Evolutionary conservation across 1,140 invertebrate genomes (phyloP), one percentile per base, ranked within the genome.

Genomic region (Cepaea nemoralis): DNA sequence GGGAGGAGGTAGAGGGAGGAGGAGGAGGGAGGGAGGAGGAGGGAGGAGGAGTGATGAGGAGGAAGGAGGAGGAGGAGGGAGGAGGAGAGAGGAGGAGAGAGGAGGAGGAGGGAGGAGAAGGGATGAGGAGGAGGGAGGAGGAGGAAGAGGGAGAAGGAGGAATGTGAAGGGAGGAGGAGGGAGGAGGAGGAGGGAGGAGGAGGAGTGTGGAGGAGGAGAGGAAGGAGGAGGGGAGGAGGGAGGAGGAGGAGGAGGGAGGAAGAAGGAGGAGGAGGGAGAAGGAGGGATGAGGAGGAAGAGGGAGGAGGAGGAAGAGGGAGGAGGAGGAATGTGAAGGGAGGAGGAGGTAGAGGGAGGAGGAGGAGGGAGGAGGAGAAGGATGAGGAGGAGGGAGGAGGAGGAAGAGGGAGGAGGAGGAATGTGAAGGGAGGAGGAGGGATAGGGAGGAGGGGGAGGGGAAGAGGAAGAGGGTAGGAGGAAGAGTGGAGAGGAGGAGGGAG

Each of bases 301-400:
- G n/a, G 50, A 55, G 50, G n/a, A 31, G 33, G 67, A 69, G 67
- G 33, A 31, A 69, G 67, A 69, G n/a, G n/a, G n/a, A n/a, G n/a
- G n/a, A n/a, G n/a, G n/a, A n/a, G n/a, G n/a, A n/a, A n/a, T n/a
- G n/a, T n/a, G n/a, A n/a, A n/a, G n/a, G n/a, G n/a, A n/a, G n/a
- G n/a, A n/a, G n/a, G n/a, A n/a, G n/a, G n/a, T 10, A 73, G 70
- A 73, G 70, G 37, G 14, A 73, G 33, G 8, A 35, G 35, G 33
- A 73, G 70, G 35, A 35, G 8, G 33, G 35, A 35, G 8, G 45
- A 48, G 8, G 8, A 48, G 45, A 48, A n/a, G n/a, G n/a, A n/a
- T n/a, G n/a, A n/a, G n/a, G n/a, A n/a, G n/a, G n/a, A n/a, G n/a
- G n/a, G n/a, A n/a, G n/a, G n/a, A n/a, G n/a, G n/a, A n/a, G n/a